Base-by-base conservation (phyloP, 2,888 invertebrate species). In the Lamellibrachia satsuma region DNA sequence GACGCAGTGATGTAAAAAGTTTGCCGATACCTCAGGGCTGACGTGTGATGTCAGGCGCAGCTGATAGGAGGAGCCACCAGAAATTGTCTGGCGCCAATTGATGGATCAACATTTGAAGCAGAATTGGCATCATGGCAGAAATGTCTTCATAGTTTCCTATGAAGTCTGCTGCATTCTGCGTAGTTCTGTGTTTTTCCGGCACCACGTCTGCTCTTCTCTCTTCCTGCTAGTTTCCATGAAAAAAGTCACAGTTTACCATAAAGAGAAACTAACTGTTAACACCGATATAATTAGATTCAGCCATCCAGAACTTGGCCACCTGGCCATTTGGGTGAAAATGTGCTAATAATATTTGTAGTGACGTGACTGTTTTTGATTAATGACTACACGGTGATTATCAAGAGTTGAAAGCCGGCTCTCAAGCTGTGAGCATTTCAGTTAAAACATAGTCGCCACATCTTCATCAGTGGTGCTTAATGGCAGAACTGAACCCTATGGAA, bases 1-100 rank as follows among this genome's bases (percentile, higher is more conserved):
- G 75, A 75, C 75, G 75, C 2, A n/a, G 75, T 22, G 22, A 75
- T 1, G 75, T 75, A 75, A 75, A 75, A 75, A 75, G 22, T 75
- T 39, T 22, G 22, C 75, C 22, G 22, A 75, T n/a, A n/a, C 75
- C 75, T 75, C 75, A n/a, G 22, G 75, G 75, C 75, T 22, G 15
- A 22, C 22, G 22, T 75, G 75, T 75, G 75, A 75, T n/a, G 75
- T 75, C 75, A 75, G 75, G 22, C 22, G 6, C 75, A 75, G 75
- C 75, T 75, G 75, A 75, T 75, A 75, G 75, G 22, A 75, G 75
- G 75, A 75, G 75, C 75, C 75, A 75, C 75, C 75, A 75, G 75
- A 22, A 55, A 75, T 22, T 75, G 75, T 22, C 75, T 75, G 75
- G 22, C 22, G 75, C 75, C 75, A 22, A 75, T 75, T 75, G 75